Base-by-base conservation (phyloP, 2,113 vertebrate species). In the Ctenodactylus gundi region DNA sequence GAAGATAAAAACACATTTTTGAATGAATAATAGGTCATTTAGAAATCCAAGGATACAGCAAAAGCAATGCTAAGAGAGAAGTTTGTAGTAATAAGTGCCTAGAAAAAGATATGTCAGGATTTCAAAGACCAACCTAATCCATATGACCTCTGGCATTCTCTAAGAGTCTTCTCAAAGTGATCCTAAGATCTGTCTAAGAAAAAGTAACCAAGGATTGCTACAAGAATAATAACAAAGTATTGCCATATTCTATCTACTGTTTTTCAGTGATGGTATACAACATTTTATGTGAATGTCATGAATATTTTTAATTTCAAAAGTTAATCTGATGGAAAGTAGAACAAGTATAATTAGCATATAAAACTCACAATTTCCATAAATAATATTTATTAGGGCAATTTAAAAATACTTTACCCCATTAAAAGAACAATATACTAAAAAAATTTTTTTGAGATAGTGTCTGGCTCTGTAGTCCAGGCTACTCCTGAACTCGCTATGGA, bases 291-390 rank as follows among this genome's bases (percentile, higher is more conserved):
- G 21, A n/a, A 18, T 83, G 85, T 0, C 76, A 60, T 57, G 23
- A n/a, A 39, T 83, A 82, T 41, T 95, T 94, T 49, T n/a, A 88
- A 89, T 77, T 91, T 88, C 75, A n/a, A 58, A 91, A 90, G 46
- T 80, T 85, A 95, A 62, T 84, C 55, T 87, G 4, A 70, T 88
- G 55, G 57, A 88, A 36, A 90, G 65, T 39, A 96, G 87, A 94
- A 46, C 12, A 93, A 46, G 67, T 80, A 41, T 64, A 93, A 65
- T 91, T 93, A 93, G 15, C 36, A 95, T 51, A 88, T n/a, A 20
- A 80, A 93, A 89, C 21, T 85, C 49, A 70, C 18, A 90, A 76
- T 51, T 84, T 94, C 31, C n/a, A 93, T 60, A 93, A 88, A 83
- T 73, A 82, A 41, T 76, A 96, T 60, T 93, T 95, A 25, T 51